Evolutionary conservation across 1,140 invertebrate genomes (phyloP), one percentile per base, ranked within the genome.

Genomic region (Maniola jurtina): DNA sequence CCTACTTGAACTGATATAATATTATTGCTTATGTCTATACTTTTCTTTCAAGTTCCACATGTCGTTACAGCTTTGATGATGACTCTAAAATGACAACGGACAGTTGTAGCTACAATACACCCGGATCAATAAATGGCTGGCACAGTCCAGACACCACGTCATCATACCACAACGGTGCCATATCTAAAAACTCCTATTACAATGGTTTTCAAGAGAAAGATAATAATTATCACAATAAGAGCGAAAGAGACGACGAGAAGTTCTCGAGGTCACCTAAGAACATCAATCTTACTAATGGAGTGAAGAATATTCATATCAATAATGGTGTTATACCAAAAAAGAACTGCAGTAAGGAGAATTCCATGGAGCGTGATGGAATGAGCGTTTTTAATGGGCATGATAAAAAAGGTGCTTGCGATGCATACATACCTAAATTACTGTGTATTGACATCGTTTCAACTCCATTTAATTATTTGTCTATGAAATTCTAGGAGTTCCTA

Each of bases 61-160:
- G 45, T 34, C 10, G 42, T 86, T 90, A 48, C 66, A 92, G 91
- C 59, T 91, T 87, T 64, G 91, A 92, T 61, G 91, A 91, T 62
- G 91, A 92, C 73, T 92, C 91, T 0, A 91, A 92, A 79, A 91
- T 91, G 84, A 91, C 91, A 45, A 89, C 90, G 63, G 88, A 90
- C 57, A 90, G 89, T 63, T 91, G 89, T 50, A 90, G 88, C 58
- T 91, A 89, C 66, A 91, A 88, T 50, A 91, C 91, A 0, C 91
- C 90, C 9, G 87, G 86, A 10, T 91, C 89, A 35, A 82, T 90
- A n/a, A 92, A 91, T 63, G 91, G 91, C 11, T 92, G 91, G 91
- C 91, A 92, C 66, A 91, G 88, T 65, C 91, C 91, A 15, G 88
- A 90, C 42, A 79, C 76, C 8, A 72, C 80, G 0, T 74, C 81